Evolutionary conservation across 2,888 invertebrate species (phyloP), one percentile per base, ranked within the genome.

Genomic region (Epirrhoe alternata): DNA sequence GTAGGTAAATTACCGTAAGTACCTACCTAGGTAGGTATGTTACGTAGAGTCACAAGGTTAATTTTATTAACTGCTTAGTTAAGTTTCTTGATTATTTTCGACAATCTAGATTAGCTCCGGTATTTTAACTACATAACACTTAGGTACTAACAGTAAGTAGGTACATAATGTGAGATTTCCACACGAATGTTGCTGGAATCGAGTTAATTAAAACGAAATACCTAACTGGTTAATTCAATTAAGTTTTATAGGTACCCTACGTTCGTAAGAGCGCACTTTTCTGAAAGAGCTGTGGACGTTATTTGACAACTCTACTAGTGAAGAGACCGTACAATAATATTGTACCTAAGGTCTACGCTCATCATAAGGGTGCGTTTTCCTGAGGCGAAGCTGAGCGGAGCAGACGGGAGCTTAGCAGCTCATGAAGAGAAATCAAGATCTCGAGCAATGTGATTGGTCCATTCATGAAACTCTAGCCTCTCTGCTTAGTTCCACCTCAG

Each of bases 151-250:
- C n/a, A n/a, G n/a, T n/a, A 50, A 10, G 35, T 49, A 65, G 51
- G 33, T 16, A 55, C 14, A n/a, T 47, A 45, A 54, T 55, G 59
- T 50, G 58, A 45, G 42, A 58, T 59, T 42, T 47, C 45, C 69
- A 71, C 63, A 67, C 65, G 52, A 67, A 49, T 54, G 64, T 3
- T 42, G 52, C 16, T 53, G 10, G 57, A 57, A 62, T 54, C 47
- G 42, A 57, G 47, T 53, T 61, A 42, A 61, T 64, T 68, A 59
- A 53, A 59, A 16, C 31, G 45, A 62, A 61, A 63, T 45, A 57
- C n/a, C 35, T n/a, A n/a, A n/a, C n/a, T 31, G 52, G 42, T 49
- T 60, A 53, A 60, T 64, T n/a, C 52, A 51, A n/a, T 60, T 49
- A 51, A 14, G 38, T 16, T 42, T 55, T 24, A 17, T 12, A 33